Conservation (phyloP, 2,113 vertebrate genomes). For the Chroicocephalus ridibundus region DNA sequence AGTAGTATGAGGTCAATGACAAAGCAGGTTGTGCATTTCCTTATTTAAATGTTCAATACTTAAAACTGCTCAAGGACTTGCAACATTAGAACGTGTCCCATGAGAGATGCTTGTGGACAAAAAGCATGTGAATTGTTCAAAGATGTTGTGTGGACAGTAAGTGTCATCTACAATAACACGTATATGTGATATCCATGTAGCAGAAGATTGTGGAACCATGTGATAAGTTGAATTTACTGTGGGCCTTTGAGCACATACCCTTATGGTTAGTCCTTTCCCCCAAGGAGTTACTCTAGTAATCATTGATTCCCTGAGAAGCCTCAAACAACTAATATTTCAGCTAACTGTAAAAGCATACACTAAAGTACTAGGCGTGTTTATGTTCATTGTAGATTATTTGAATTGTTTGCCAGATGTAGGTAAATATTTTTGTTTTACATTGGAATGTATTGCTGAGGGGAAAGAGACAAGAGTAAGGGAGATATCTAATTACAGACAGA, state of each 20-base stretch:
- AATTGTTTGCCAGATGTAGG: not conserved
- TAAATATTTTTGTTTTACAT: not conserved
- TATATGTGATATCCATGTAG: not conserved
- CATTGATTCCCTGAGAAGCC: not conserved
- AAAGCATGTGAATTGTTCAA: not conserved
- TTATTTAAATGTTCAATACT: not conserved
- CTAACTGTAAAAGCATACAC: not conserved
- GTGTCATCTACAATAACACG: not conserved
- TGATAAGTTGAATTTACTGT: not conserved
- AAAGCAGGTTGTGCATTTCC: not conserved
- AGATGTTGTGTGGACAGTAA: not conserved
- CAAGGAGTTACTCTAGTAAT: not conserved
- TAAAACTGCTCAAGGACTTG: not conserved
- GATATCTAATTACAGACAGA: not conserved
- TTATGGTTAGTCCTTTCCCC: not conserved
- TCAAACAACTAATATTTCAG: not conserved
- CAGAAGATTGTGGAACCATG: not conserved
- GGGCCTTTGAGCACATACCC: not conserved
- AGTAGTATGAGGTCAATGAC: not conserved
- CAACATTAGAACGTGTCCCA: fast-evolving
- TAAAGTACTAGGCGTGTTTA: not conserved
- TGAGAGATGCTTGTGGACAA: not conserved
- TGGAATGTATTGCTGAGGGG: not conserved
- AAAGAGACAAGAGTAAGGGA: not conserved
- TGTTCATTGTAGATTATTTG: not conserved